Evolutionary conservation across 2,797 vertebrate genomes (phyloP), one percentile per base, ranked within the genome.

Genomic region (Semaprochilodus insignis): DNA sequence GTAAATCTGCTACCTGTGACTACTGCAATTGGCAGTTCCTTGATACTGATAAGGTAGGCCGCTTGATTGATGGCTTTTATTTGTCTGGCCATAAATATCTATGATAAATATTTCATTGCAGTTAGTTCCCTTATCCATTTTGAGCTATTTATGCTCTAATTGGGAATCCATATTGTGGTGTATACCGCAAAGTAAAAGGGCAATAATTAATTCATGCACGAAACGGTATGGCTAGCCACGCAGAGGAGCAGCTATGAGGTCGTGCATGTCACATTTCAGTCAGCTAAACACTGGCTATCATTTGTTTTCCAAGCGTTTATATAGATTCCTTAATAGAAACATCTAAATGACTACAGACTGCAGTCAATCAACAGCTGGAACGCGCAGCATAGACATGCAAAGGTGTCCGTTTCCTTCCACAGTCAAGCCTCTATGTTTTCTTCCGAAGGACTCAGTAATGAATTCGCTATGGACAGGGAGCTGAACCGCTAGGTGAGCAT

Each of bases 191-290:
- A 94, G 82, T 93, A 93, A 95, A 92, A 89, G 91, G 92, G 89
- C 83, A 90, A 94, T 94, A 85, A 95, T 94, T 95, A 91, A 93
- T 94, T 93, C 85, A 95, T 92, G 87, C 82, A 91, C 90, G 90
- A 93, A 93, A 94, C 92, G 91, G 79, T 76, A 88, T 89, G 89
- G 87, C 88, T 88, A 74, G 86, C 71, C 84, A 87, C 88, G 88
- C 87, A 82, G 74, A 83, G 3, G 86, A 88, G 86, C 89, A 90
- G 89, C 21, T 2, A 48, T 48, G 36, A 44, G 10, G 23, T 23
- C 15, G 36, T 40, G 10, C 66, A 44, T n/a, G 19, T 44, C 80
- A 74, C 62, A 27, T 70, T 36, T 57, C 52, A 82, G 54, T 80
- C 74, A 51, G 52, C 40, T 54, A 70, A 57, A 27, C 55, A 77